Percentiles rank a stretch among this genome's conserved stretches.
Evolutionary conservation across 2,797 vertebrate species (phyloP).

Genomic region (Hippocampus kuda): DNA sequence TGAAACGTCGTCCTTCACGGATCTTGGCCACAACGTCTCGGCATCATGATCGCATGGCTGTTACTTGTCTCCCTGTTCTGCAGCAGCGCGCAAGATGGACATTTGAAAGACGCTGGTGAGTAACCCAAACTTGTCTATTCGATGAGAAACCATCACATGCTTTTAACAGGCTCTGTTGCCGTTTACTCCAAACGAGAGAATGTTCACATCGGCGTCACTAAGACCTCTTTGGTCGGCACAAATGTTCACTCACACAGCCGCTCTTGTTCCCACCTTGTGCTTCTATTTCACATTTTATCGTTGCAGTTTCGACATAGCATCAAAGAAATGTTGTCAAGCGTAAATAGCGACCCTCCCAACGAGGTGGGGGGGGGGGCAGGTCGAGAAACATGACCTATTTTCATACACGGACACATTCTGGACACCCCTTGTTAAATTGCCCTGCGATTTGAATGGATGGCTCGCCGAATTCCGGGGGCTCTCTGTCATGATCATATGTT

Average conservation of each 20-base stretch:
- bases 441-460: neutral
- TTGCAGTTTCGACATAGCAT: too few relatives aligned
- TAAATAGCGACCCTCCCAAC: too few relatives aligned
- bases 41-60: constrained; percentile 26
- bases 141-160: neutral
- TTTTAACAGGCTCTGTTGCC: neutral
- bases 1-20: neutral
- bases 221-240: neutral
- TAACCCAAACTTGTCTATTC: neutral
- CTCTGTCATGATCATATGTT: neutral
- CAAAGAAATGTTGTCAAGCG: too few relatives aligned
- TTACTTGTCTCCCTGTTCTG: constrained; percentile 25
- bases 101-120: constrained; percentile 35
- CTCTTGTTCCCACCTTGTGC: neutral
- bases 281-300: neutral
- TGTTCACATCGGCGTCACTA: neutral
- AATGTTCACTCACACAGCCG: neutral
- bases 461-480: neutral
- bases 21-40: neutral
- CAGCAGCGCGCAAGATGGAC: constrained; percentile 5
- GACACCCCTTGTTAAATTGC: neutral
- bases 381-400: neutral
- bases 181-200: neutral
- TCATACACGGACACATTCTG: too few relatives aligned
- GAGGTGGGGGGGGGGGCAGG: too few relatives aligned